A percentile compares a stretch with the other conserved stretches of the same genome.
phyloP scores from a whole-genome alignment of 2,113 vertebrate genomes.

The Takifugu flavidus region DNA sequence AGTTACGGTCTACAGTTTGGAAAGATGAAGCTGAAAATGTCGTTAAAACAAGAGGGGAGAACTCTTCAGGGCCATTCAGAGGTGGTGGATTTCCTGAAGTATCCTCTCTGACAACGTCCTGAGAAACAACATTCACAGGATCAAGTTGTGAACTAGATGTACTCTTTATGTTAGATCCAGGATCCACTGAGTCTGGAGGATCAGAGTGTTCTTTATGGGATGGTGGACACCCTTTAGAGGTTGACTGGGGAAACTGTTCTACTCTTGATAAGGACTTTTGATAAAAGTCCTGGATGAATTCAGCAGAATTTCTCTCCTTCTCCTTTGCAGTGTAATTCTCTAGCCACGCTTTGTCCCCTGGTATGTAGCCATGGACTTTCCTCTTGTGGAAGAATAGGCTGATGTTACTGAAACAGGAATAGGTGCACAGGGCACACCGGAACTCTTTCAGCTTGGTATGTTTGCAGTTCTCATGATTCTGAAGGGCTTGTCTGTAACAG shows the following conservation, averaged over 20 bases:
- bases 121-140: conserved; percentile 15
- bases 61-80: conserved; percentile 45
- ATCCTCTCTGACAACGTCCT: conserved; percentile 22
- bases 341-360: conserved; percentile 88
- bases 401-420: conserved; percentile 90
- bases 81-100: conserved; percentile 11
- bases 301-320: conserved; percentile 68
- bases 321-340: conserved; percentile 83
- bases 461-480: conserved; percentile 95
- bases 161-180: background rate
- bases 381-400: conserved; percentile 96
- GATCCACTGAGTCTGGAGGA: background rate
- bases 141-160: conserved; percentile 1
- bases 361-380: conserved; percentile 88
- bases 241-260: conserved; percentile 3
- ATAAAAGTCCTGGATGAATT: conserved; percentile 54
- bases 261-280: conserved; percentile 13
- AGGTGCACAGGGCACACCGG: conserved; percentile 85
- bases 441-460: conserved; percentile 90
- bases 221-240: background rate
- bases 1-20: conserved; percentile 16
- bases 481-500: conserved; percentile 87
- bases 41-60: conserved; percentile 66
- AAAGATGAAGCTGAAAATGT: conserved; percentile 35
- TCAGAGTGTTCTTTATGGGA: conserved; percentile 3